These are phyloP conservation scores for Phalloptychus januarius DNA, from an alignment of 2,797 vertebrate genomes.

Conservation along the genomic window DNA sequence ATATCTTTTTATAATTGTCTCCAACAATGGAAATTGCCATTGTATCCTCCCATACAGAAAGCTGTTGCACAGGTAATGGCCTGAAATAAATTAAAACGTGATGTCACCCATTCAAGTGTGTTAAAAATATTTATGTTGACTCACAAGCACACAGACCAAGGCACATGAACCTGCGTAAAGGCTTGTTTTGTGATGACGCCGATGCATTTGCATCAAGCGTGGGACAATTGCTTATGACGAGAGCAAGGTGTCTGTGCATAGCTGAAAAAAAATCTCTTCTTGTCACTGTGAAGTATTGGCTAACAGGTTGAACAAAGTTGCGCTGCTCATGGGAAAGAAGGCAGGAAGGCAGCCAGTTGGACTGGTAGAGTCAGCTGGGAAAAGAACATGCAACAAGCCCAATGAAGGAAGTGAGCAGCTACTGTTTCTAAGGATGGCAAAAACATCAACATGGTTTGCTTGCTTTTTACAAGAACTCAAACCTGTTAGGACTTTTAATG, in stretches of 20 bases:
- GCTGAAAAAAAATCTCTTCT: conserved; percentile 51
- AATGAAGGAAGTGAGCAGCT: conserved; percentile 47
- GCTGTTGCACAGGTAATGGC: background rate
- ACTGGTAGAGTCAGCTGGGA: conserved; percentile 72
- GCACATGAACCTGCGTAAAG: background rate
- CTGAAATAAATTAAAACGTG: background rate
- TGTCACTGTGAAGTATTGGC: conserved; percentile 40
- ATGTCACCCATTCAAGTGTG: conserved; percentile 10
- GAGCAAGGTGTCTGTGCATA: conserved; percentile 24
- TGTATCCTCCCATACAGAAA: background rate
- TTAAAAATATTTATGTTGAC: conserved; percentile 29
- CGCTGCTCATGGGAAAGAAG: conserved; percentile 59
- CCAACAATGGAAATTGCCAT: background rate
- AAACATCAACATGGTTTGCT: conserved; percentile 8
- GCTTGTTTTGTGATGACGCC: conserved; percentile 21
- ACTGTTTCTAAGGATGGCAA: conserved; percentile 42
- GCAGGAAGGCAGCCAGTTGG: conserved; percentile 67
- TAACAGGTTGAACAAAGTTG: conserved; percentile 70
- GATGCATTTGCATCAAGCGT: conserved; percentile 24
- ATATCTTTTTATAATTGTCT: background rate
- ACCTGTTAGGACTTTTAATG: conserved; percentile 5
- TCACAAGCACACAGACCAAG: conserved; percentile 13
- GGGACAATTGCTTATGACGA: conserved; percentile 17
- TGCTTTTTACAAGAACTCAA: conserved; percentile 1
- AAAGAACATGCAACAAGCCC: conserved; percentile 22